These are phyloP conservation scores for Prionchulus punctatus DNA, from an alignment of 2,888 invertebrate species.

Conservation along the genomic window DNA sequence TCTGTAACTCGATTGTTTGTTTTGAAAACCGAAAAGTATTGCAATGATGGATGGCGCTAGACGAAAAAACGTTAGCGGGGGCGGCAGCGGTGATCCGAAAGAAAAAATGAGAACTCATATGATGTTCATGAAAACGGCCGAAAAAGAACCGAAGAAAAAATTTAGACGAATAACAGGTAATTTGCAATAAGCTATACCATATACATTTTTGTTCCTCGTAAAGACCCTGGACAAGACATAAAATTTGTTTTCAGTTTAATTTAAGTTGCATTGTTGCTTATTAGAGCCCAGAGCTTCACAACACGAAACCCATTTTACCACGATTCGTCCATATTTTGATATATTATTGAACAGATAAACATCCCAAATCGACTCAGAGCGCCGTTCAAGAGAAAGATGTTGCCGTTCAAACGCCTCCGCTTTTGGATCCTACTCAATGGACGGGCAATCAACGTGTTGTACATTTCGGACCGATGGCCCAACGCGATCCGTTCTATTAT, in stretches of 20 bases:
- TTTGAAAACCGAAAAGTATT: too few species aligned
- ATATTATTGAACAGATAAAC: too few species aligned
- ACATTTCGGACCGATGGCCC: conserved; percentile 32
- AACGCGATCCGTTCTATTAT: conserved; percentile 30
- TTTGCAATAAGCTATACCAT: not conserved
- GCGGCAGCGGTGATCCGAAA: not conserved
- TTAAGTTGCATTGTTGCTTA: too few species aligned
- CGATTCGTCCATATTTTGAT: too few species aligned
- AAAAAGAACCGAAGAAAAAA: not conserved
- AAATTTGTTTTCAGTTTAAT: too few species aligned
- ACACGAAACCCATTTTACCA: too few species aligned
- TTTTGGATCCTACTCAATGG: conserved; percentile 9
- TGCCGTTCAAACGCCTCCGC: conserved; percentile 5
- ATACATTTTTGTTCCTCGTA: not conserved
- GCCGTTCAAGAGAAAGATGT: not conserved
- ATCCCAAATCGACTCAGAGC: too few species aligned
- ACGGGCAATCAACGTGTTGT: conserved; percentile 16
- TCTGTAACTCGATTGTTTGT: too few species aligned
- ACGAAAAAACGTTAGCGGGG: too few species aligned
- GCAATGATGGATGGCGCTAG: too few species aligned
- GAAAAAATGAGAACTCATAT: conserved; percentile 5
- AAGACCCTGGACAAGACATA: too few species aligned
- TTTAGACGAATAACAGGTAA: not conserved
- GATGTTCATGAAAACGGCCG: conserved; percentile 2
- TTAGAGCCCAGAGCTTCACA: too few species aligned